phyloP scores from a whole-genome alignment of 2,797 vertebrate genomes.

The Allochrocebus solatus region DNA sequence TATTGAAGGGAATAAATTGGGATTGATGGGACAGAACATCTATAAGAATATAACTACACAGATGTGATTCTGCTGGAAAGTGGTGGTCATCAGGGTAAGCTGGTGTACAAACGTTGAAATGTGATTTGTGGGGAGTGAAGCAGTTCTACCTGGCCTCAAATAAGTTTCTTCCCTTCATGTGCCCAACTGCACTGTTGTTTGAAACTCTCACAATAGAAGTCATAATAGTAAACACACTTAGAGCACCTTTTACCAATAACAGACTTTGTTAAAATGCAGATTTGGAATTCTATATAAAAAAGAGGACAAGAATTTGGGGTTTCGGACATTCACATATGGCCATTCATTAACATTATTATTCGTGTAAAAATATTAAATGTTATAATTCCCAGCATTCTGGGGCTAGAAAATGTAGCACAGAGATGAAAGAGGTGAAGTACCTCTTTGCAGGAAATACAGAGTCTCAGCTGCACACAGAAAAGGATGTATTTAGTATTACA shows the following conservation, averaged over 20 bases:
- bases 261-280: neutral
- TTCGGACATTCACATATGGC: neutral
- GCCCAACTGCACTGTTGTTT: neutral
- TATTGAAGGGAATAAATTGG: neutral
- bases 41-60: neutral
- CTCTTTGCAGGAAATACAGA: neutral
- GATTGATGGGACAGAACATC: neutral
- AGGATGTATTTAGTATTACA: neutral
- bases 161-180: neutral
- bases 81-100: neutral
- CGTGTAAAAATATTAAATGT: neutral
- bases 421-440: neutral
- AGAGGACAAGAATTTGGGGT: neutral
- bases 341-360: neutral
- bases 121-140: neutral
- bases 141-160: neutral
- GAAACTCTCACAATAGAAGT: neutral
- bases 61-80: neutral
- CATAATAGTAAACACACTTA: neutral
- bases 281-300: neutral
- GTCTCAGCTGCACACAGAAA: neutral
- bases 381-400: neutral
- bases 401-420: neutral
- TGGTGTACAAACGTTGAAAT: neutral
- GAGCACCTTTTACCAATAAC: neutral